Evolutionary conservation across 2,113 vertebrate species (phyloP), one percentile per base, ranked within the genome.

Genomic region (Chamaea fasciata): DNA sequence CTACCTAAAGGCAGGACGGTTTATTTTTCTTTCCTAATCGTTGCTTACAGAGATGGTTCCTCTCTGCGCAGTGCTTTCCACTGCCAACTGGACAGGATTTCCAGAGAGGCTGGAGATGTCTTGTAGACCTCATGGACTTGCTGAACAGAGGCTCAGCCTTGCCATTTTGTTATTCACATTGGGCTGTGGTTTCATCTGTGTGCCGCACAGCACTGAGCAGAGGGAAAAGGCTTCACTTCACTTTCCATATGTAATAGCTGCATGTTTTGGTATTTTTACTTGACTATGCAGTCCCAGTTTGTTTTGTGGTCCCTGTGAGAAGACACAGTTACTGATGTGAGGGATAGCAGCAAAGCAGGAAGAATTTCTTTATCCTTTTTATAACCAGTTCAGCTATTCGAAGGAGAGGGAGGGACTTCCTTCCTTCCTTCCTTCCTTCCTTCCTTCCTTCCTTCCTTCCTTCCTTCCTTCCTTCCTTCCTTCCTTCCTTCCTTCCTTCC

Each of bases 21-120:
- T 42, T 63, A 31, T 76, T 85, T 94, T 93, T 73, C 60, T 77
- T 70, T 52, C 56, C 10, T 83, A 63, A 80, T 92, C 93, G 69
- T 41, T 65, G 41, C 47, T 79, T 28, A 27, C 52, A 83, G 65
- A 59, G 39, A 57, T 62, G 35, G 19, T 20, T 88, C 15, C 33
- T 93, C 28, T 76, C 90, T 69, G 49, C 31, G 49, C 31, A 20
- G 22, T 63, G 39, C 71, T 77, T 92, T 71, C 57, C 28, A 27
- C 19, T 78, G 27, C 33, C 8, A 10, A 31, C 28, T 26, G 85
- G 56, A 33, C n/a, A 88, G 68, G 41, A 69, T 76, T 88, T 94
- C 37, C 37, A 65, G 76, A 69, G 24, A 50, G 62, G 22, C 49
- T 93, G 53, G 67, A 91, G 33, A 62, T 85, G 37, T 17, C 31